These are phyloP conservation scores for Actenoides hombroni DNA, from an alignment of 2,113 vertebrate species.

Conservation along the genomic window DNA sequence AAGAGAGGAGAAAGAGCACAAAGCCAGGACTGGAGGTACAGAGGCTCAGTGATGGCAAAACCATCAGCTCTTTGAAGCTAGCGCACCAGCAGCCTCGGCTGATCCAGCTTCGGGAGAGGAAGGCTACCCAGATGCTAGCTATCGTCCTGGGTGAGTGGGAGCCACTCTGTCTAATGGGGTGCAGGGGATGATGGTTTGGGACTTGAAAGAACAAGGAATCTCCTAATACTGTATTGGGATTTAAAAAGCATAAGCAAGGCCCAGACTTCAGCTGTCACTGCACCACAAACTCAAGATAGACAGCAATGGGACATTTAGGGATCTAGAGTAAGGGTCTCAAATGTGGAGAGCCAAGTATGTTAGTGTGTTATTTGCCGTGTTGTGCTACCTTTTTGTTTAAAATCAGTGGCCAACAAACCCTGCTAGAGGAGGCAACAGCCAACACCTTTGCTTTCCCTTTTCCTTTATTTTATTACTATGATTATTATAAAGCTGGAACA, in stretches of 20 bases:
- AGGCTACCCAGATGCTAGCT: conserved; percentile 93
- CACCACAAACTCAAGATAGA: not conserved
- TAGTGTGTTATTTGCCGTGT: not conserved
- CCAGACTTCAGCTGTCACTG: not conserved
- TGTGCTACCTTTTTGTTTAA: not conserved
- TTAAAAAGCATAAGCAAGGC: not conserved
- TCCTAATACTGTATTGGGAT: not conserved
- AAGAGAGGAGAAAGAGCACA: not conserved
- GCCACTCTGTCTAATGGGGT: not conserved
- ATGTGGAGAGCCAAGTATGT: not conserved
- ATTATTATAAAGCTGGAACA: not conserved
- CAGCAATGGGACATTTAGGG: not conserved
- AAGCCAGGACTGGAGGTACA: conserved; percentile 80
- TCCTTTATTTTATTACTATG: not conserved
- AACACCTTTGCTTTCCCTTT: not conserved
- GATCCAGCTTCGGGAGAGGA: conserved; percentile 89
- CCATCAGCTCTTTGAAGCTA: conserved; percentile 78
- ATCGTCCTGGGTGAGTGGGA: conserved; percentile 90
- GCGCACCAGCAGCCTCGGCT: conserved; percentile 67
- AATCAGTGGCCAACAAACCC: not conserved
- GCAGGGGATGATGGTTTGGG: not conserved
- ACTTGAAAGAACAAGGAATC: not conserved
- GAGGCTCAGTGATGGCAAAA: conserved; percentile 82
- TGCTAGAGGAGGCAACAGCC: not conserved
- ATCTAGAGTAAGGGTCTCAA: not conserved